Evolutionary conservation across 2,113 vertebrate genomes (phyloP), one percentile per base, ranked within the genome.

Genomic region (Channa maculata): DNA sequence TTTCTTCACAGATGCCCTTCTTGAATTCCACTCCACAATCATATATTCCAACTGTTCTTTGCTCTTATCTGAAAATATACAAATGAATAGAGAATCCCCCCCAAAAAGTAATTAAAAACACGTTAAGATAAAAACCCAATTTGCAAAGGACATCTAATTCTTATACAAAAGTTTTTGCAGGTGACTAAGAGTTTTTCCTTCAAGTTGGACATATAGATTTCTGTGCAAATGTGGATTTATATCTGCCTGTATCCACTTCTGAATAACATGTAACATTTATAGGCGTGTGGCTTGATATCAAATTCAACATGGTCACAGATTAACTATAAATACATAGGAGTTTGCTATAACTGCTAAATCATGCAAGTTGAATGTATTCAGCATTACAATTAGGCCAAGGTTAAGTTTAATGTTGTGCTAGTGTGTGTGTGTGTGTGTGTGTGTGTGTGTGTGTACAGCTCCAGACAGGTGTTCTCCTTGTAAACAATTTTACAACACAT

Each of bases 41-140:
- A 91, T 90, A 87, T 89, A 87, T 79, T 80, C 72, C 69, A 60
- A 59, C 41, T 72, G 79, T 65, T 75, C 51, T 53, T 48, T 66
- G 58, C 53, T 79, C 66, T 80, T 87, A 83, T 90, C 93, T 94
- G 84, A 86, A 84, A 93, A 55, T 52, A 74, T 2, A 80, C 46
- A 80, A 46, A 83, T 53, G 61, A 71, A 83, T 9, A 79, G 53
- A 73, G 55, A 69, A 51, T n/a, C 24, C 24, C 24, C 24, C 24
- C 24, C 48, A 24, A 13, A 6, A 86, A 78, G 58, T 76, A 53
- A 75, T 83, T 81, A 68, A 51, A 77, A 58, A 51, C 62, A 38
- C 66, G 60, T 36, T 66, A 67, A 86, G 79, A 82, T 71, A 64
- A 78, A 83, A 86, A 73, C 80, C 61, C 36, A 24, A 80, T 80